phyloP scores from a whole-genome alignment of 2,797 vertebrate genomes.

The Cryptoprocta ferox region DNA sequence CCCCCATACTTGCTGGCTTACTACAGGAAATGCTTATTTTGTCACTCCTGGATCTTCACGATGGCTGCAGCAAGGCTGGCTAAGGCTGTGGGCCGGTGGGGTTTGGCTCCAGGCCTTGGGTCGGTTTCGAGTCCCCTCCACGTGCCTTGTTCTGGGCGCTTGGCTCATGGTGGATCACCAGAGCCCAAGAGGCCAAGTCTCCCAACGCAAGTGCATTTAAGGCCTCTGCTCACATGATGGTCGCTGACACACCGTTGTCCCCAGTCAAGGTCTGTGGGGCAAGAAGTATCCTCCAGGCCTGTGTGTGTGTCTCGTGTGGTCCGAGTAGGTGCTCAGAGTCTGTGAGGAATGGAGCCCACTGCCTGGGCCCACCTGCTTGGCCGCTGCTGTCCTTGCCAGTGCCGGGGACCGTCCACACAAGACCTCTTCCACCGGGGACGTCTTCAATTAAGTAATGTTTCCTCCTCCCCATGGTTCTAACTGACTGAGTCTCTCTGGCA shows the following conservation, averaged over 20 bases:
- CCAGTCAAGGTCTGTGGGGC: background rate
- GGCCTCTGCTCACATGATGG: background rate
- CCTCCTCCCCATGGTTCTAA: no score
- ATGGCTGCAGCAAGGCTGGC: background rate
- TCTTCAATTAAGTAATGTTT: background rate
- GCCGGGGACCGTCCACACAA: no score
- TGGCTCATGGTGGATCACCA: background rate
- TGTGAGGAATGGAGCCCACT: background rate
- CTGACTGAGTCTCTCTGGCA: no score
- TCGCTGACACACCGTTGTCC: accelerated
- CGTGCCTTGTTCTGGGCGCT: background rate
- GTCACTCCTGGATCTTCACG: background rate
- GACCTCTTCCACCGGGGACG: background rate
- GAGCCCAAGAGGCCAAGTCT: background rate
- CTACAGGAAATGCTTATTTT: background rate
- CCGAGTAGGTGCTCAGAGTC: background rate
- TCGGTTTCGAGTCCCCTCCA: background rate
- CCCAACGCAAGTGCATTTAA: accelerated
- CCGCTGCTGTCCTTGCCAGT: background rate
- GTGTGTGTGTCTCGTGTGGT: background rate
- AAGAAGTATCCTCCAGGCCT: background rate
- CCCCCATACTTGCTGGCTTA: background rate
- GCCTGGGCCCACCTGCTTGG: background rate
- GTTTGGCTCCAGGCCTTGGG: background rate
- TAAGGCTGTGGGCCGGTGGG: background rate